phyloP scores from a whole-genome alignment of 2,113 vertebrate genomes.

The Ursus arctos region DNA sequence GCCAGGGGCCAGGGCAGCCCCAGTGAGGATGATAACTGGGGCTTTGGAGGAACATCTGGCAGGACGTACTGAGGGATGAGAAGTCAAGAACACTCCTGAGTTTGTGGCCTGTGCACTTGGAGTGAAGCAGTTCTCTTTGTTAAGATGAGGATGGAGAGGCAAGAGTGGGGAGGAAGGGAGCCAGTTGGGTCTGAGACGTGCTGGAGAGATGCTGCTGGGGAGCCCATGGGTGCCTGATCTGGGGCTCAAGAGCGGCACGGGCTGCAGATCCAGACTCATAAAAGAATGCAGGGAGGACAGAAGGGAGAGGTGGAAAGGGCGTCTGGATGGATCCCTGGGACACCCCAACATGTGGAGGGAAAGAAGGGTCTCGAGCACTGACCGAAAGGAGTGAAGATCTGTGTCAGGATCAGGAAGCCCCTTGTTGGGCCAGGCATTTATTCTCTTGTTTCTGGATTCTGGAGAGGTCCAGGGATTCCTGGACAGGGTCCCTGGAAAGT shows the following conservation, averaged over 20 bases:
- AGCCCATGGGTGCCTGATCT: fast-evolving
- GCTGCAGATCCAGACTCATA: background rate
- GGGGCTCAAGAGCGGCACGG: background rate
- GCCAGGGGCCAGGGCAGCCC: background rate
- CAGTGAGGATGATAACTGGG: fast-evolving
- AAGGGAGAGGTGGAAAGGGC: no score
- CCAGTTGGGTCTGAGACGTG: fast-evolving
- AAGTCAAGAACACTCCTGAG: background rate
- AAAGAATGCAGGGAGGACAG: background rate
- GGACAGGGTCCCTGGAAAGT: background rate
- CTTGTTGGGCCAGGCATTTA: background rate
- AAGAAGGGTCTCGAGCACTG: background rate
- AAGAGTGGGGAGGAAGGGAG: fast-evolving
- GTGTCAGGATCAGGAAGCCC: background rate
- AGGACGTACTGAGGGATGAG: background rate
- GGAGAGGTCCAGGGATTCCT: background rate
- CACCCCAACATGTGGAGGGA: background rate
- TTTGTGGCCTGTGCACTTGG: fast-evolving
- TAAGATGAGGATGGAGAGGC: background rate
- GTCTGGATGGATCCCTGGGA: background rate
- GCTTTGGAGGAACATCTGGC: background rate
- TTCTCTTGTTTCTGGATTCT: background rate
- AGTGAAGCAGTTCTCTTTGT: fast-evolving
- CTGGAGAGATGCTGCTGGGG: background rate
- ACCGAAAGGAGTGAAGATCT: background rate